phyloP scores from a whole-genome alignment of 2,113 vertebrate genomes.

The Oreotrochilus melanogaster region DNA sequence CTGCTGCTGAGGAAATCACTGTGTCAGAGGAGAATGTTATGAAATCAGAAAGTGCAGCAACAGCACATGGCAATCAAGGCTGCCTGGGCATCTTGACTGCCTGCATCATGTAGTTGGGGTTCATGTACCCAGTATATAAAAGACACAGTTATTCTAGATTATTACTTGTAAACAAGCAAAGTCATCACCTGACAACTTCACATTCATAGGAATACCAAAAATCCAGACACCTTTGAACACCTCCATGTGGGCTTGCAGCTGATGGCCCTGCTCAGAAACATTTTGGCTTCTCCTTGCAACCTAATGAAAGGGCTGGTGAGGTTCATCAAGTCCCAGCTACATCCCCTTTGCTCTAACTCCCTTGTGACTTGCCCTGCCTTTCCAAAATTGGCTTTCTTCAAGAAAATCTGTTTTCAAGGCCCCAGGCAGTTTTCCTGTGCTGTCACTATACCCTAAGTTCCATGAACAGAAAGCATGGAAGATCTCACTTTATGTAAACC shows the following conservation, averaged over 20 bases:
- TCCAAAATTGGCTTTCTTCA: background rate
- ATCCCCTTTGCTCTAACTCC: background rate
- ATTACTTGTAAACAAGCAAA: background rate
- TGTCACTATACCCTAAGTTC: background rate
- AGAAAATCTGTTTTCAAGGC: background rate
- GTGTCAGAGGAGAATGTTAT: background rate
- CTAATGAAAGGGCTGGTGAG: background rate
- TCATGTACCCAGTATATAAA: background rate
- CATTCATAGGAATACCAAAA: background rate
- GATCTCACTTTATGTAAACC: conserved; percentile 17
- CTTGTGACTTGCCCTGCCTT: background rate
- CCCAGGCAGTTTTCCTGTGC: background rate
- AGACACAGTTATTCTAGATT: background rate
- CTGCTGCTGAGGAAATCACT: background rate
- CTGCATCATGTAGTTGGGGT: background rate
- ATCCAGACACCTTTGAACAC: background rate
- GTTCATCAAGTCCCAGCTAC: background rate
- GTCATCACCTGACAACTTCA: background rate
- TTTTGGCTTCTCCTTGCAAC: background rate
- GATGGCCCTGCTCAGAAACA: background rate
- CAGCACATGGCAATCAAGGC: background rate
- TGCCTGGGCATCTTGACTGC: background rate
- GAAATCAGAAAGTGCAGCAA: background rate
- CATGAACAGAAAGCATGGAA: background rate
- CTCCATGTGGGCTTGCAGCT: background rate